Base-by-base conservation (phyloP, 1,140 invertebrate species). In the Theocolax elegans region DNA sequence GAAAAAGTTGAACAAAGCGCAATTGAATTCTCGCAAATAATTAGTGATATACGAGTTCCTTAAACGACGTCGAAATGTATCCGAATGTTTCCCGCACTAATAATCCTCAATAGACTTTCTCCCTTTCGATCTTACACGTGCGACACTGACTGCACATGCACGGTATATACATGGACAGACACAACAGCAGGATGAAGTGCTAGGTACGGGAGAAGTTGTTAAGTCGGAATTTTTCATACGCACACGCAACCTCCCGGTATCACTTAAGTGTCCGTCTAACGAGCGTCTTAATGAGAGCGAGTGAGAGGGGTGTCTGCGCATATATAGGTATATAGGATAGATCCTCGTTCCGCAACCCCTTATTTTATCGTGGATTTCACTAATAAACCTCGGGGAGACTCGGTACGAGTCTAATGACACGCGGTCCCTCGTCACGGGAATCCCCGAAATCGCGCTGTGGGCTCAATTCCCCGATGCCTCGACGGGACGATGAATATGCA, bases 201-300 rank as follows among this genome's bases (percentile, higher is more conserved):
- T n/a, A n/a, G 3, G 17, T 31, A 44, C 46, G 13, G 8, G 38
- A 48, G 42, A 60, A n/a, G 54, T 60, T 51, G 66, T 68, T 68
- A 68, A 51, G 56, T 27, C 27, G 44, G 66, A 48, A 68, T 58
- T 51, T 60, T 68, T 48, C 56, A 51, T 51, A 68, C 48, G 46
- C 53, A 13, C 17, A 29, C 27, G 2, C 42, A n/a, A 7, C 15
- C 29, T 19, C 58, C 19, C 58, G 58, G 15, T 46, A 38, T 58
- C 65, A 9, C 31, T 68, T 58, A 25, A 68, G 66, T 51, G 54
- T 51, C 66, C 66, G 66, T 68, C 66, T 68, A 68, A 68, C 66
- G 66, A 68, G 66, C 56, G 54, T 67, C 65, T 67, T 67, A 67
- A 67, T 67, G 65, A 67, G 65, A 67, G 60, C 9, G 54, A 67